Percentiles rank a stretch among this genome's conserved stretches.
phyloP scores from a whole-genome alignment of 1,140 invertebrate species.

The Piezodorus guildinii region DNA sequence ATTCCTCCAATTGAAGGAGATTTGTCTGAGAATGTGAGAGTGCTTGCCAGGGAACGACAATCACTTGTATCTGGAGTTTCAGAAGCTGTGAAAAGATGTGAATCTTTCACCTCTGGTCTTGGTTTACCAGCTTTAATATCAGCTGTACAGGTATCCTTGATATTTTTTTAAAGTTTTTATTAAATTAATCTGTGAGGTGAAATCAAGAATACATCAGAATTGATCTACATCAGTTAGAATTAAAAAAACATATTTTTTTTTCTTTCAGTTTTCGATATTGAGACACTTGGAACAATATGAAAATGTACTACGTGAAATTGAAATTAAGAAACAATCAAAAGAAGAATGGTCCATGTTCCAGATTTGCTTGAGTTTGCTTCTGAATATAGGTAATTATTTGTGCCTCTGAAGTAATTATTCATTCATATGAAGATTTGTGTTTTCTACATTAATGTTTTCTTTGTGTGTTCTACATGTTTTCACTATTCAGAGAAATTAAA shows the following conservation, averaged over 20 bases:
- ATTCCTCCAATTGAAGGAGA: not conserved
- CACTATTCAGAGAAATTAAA: no score
- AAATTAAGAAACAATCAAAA: slow-evolving; percentile 35
- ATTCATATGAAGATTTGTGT: not conserved
- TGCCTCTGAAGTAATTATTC: not conserved
- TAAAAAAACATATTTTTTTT: not conserved
- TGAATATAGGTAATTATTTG: slow-evolving; percentile 44
- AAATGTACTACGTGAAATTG: slow-evolving; percentile 22
- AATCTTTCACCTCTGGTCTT: slow-evolving; percentile 6
- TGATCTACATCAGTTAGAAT: no score
- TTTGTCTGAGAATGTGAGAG: not conserved
- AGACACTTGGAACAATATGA: slow-evolving; percentile 47
- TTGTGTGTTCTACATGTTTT: no score
- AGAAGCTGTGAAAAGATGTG: slow-evolving; percentile 2
- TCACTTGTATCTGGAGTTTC: slow-evolving; percentile 4
- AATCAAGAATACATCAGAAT: no score
- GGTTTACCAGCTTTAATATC: not conserved
- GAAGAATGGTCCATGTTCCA: slow-evolving; percentile 60
- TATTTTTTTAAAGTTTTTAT: no score
- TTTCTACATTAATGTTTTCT: no score
- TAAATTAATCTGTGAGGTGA: no score
- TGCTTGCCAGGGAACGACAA: not conserved
- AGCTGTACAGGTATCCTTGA: not conserved
- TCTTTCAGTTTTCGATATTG: slow-evolving; percentile 32
- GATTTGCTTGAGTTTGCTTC: slow-evolving; percentile 53